These are phyloP conservation scores for Caiman crocodilus DNA, from an alignment of 2,797 vertebrate species.

Conservation along the genomic window DNA sequence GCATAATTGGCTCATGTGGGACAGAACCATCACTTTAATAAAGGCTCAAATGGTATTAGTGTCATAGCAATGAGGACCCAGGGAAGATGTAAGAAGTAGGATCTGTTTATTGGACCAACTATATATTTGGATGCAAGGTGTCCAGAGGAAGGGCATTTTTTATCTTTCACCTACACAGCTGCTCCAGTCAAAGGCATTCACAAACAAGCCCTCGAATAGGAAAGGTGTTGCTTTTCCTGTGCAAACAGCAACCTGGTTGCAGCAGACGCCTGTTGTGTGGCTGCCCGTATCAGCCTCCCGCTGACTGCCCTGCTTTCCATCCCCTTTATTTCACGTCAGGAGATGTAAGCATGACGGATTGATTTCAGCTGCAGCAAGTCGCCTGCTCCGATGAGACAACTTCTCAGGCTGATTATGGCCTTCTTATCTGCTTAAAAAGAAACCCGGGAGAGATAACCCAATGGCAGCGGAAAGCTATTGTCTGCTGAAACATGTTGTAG, in stretches of 20 bases:
- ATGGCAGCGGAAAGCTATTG: background rate
- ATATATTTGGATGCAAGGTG: too few species aligned
- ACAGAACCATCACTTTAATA: rapidly evolving
- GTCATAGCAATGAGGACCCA: too few species aligned
- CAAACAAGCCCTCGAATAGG: rapidly evolving
- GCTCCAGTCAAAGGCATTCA: background rate
- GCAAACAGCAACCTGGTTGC: background rate
- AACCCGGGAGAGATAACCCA: conserved; percentile 48
- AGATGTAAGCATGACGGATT: conserved; percentile 29
- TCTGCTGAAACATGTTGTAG: background rate
- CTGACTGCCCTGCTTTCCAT: background rate
- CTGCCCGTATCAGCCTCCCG: rapidly evolving
- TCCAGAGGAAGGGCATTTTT: too few species aligned
- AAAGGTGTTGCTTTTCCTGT: background rate
- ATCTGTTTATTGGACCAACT: too few species aligned
- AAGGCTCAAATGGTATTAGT: background rate
- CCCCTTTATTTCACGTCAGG: rapidly evolving
- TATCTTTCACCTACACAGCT: too few species aligned
- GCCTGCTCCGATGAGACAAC: conserved; percentile 6
- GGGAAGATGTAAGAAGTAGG: too few species aligned
- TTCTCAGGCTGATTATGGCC: conserved; percentile 56
- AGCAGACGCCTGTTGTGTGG: background rate
- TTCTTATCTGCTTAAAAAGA: conserved; percentile 50
- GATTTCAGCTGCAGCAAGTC: conserved; percentile 36
- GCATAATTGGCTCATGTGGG: too few species aligned